Conservation (phyloP, 1,140 invertebrate species). For the Zaprionus camerounensis region DNA sequence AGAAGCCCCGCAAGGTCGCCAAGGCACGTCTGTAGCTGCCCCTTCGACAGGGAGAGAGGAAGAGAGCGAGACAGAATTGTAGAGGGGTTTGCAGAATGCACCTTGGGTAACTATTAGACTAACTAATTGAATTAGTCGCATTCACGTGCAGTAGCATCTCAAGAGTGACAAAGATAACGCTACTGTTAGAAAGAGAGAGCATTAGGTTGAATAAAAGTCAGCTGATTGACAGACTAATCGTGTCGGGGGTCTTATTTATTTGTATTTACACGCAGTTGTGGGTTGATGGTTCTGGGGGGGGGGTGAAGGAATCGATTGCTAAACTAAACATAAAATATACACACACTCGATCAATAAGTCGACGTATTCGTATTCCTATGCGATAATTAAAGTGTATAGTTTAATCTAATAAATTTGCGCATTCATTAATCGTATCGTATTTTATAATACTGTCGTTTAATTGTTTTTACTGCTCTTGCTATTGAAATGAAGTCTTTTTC, state of each 20-base stretch:
- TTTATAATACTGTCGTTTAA: slow-evolving; percentile 55
- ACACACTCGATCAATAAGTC: slow-evolving; percentile 26
- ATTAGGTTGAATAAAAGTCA: slow-evolving; percentile 61
- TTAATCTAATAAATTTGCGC: slow-evolving; percentile 41
- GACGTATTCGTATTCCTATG: slow-evolving; percentile 31
- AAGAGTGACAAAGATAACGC: neutral
- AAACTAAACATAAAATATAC: slow-evolving; percentile 57
- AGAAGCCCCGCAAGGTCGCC: slow-evolving; percentile 64
- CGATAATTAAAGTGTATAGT: slow-evolving; percentile 30
- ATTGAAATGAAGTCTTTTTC: slow-evolving; percentile 54
- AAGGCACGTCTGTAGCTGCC: slow-evolving; percentile 15
- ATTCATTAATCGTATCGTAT: slow-evolving; percentile 40
- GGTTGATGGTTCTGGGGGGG: slow-evolving; percentile 1
- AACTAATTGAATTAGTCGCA: slow-evolving; percentile 73
- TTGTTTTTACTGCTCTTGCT: slow-evolving; percentile 35
- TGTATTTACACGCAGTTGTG: slow-evolving; percentile 68
- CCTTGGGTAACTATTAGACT: slow-evolving; percentile 66
- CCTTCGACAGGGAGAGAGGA: neutral
- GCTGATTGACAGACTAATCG: slow-evolving; percentile 76
- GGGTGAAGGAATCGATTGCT: slow-evolving; percentile 48
- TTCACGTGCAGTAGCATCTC: slow-evolving; percentile 54
- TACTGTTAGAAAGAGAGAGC: slow-evolving; percentile 4
- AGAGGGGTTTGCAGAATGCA: slow-evolving; percentile 29
- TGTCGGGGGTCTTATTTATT: slow-evolving; percentile 69
- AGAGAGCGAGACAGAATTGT: neutral